Evolutionary conservation across 1,140 invertebrate genomes (phyloP).

Genomic region (Sitodiplosis mosellana): DNA sequence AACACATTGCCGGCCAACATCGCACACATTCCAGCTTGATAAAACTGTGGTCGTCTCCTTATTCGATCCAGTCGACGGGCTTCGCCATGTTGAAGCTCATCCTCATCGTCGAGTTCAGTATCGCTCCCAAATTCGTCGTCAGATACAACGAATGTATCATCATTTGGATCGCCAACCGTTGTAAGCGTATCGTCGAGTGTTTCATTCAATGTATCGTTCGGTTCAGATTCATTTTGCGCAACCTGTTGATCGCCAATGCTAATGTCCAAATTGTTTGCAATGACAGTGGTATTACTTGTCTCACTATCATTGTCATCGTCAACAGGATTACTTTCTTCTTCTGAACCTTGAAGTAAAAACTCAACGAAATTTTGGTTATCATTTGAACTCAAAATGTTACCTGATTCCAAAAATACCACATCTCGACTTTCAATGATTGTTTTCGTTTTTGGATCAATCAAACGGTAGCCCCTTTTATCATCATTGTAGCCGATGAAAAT

Average conservation of each 20-base stretch:
- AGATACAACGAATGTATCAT: neutral
- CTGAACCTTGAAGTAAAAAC: neutral
- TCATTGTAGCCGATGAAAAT: neutral
- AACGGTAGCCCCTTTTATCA: conserved; percentile 13
- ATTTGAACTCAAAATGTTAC: too few species aligned
- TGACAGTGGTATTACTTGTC: too few species aligned
- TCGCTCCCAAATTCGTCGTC: neutral
- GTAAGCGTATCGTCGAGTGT: too few species aligned
- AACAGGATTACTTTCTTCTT: neutral
- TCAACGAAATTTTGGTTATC: neutral
- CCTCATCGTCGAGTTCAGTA: neutral
- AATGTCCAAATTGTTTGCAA: too few species aligned
- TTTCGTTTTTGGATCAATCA: neutral
- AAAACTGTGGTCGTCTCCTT: neutral
- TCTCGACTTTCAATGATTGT: neutral
- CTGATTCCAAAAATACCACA: neutral
- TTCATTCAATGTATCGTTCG: too few species aligned
- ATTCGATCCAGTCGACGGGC: neutral
- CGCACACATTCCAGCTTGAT: too few species aligned
- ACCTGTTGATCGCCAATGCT: too few species aligned
- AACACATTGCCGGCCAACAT: neutral
- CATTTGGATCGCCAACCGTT: neutral
- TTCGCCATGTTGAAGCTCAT: too few species aligned
- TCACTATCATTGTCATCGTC: neutral
- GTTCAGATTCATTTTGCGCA: too few species aligned